phyloP scores from a whole-genome alignment of 2,797 vertebrate genomes.

The Melopsittacus undulatus region DNA sequence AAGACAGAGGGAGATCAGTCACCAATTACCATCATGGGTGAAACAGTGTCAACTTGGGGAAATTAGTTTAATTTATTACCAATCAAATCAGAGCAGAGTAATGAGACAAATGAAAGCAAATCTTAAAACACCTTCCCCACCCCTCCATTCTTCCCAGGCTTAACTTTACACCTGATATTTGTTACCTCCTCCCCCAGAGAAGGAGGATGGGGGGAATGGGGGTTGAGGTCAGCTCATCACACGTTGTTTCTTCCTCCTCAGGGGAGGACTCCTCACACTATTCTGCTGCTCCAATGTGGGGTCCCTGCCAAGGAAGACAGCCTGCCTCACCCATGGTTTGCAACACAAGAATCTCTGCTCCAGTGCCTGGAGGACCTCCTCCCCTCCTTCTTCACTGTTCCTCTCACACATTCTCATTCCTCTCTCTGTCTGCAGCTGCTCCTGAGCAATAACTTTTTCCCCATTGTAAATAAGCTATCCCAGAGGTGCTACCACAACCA shows the following conservation, averaged over 20 bases:
- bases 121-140: background rate
- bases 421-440: background rate
- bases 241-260: background rate
- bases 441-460: background rate
- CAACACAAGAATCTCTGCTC: background rate
- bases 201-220: background rate
- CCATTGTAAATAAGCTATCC: background rate
- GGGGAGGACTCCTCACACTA: background rate
- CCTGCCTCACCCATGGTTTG: background rate
- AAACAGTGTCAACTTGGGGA: background rate
- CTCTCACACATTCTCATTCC: background rate
- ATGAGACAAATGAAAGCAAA: background rate
- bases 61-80: background rate
- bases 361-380: background rate
- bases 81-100: background rate
- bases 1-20: background rate
- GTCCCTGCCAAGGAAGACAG: accelerated
- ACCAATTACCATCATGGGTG: background rate
- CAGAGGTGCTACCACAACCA: background rate
- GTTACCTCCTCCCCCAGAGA: background rate
- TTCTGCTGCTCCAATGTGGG: background rate
- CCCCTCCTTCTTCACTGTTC: background rate
- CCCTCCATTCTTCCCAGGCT: background rate
- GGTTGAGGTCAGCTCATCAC: background rate
- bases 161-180: background rate